Percentiles rank a stretch among this genome's conserved stretches.
phyloP scores from a whole-genome alignment of 2,888 invertebrate genomes.

The Nycteola revayana region DNA sequence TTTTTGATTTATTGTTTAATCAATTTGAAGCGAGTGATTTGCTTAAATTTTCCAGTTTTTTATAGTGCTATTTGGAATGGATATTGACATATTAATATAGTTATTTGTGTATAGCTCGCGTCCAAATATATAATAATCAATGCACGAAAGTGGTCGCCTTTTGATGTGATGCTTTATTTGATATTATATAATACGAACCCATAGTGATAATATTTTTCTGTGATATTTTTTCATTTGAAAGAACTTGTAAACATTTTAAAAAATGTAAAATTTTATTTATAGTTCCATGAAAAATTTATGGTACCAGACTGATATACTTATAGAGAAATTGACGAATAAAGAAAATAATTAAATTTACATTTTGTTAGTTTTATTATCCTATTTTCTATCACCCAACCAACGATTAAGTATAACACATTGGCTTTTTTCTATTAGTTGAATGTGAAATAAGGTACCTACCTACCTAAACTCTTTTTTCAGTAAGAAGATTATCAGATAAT shows the following conservation, averaged over 20 bases:
- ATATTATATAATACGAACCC: conserved; percentile 42
- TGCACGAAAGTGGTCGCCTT: conserved; percentile 64
- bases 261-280: conserved; percentile 64
- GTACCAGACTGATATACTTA: conserved; percentile 56
- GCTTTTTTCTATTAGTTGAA: no score
- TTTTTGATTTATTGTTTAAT: conserved; percentile 44
- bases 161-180: conserved; percentile 45
- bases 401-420: no score
- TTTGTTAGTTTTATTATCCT: no score
- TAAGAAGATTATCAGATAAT: no score
- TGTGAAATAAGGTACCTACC: no score
- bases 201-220: conserved; percentile 55
- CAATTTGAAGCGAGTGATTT: conserved; percentile 56
- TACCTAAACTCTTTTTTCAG: no score
- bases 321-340: conserved; percentile 73
- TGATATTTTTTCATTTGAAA: conserved; percentile 56
- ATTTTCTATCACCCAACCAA: no score
- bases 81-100: conserved; percentile 72
- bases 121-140: conserved; percentile 59
- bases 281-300: conserved; percentile 67
- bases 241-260: conserved; percentile 54
- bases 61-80: conserved; percentile 58
- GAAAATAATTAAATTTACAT: conserved; percentile 46
- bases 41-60: conserved; percentile 67
- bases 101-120: conserved; percentile 66